Conservation (phyloP, 1,140 invertebrate genomes). For the Drosophila orosa region DNA sequence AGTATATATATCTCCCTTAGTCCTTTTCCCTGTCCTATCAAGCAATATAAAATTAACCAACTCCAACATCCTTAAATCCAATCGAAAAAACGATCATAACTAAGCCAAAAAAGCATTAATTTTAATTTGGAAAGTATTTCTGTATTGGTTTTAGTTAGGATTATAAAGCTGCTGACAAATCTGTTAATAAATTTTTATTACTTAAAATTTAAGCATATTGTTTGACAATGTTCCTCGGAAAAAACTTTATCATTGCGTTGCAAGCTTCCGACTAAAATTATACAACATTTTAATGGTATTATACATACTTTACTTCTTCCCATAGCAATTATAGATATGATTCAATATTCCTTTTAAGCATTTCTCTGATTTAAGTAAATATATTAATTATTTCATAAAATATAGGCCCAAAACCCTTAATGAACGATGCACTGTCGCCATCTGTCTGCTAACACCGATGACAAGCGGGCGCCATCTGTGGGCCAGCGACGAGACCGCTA, state of each 20-base stretch:
- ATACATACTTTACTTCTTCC: no score
- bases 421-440: slow-evolving; percentile 43
- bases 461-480: slow-evolving; percentile 54
- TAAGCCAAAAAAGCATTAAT: not conserved
- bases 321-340: no score
- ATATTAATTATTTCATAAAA: not conserved
- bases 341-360: not conserved
- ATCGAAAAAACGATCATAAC: not conserved
- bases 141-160: no score
- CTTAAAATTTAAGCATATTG: no score
- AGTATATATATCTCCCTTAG: not conserved
- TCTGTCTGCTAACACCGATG: slow-evolving; percentile 18
- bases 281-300: no score
- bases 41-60: not conserved
- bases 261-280: no score
- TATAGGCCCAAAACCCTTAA: not conserved
- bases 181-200: no score
- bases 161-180: no score
- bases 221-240: no score
- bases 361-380: not conserved
- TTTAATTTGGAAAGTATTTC: not conserved
- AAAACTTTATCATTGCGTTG: no score
- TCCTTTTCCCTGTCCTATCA: not conserved
- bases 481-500: slow-evolving; percentile 33
- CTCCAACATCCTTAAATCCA: no score